phyloP scores from a whole-genome alignment of 2,113 vertebrate species.

The Paramisgurnus dabryanus region DNA sequence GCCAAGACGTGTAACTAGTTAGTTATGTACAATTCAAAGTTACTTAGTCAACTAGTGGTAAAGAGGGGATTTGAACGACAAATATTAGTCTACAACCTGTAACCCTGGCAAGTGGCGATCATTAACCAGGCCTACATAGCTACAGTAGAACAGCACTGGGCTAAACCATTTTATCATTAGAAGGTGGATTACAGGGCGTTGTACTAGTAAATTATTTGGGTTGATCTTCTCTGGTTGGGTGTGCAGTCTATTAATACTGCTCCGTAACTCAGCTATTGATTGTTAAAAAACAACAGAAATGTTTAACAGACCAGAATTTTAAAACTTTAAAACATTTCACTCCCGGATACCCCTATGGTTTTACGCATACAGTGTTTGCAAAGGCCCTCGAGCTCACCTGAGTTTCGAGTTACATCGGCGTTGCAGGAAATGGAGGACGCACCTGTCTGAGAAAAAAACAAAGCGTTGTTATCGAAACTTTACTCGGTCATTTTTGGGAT shows the following conservation, averaged over 20 bases:
- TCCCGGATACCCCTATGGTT: background rate
- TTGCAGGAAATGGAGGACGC: slow-evolving; percentile 44
- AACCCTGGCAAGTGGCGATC: background rate
- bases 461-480: background rate
- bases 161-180: slow-evolving; percentile 14
- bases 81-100: background rate
- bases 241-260: background rate
- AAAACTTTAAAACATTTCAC: background rate
- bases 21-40: no score
- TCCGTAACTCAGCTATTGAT: background rate
- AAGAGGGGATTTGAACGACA: no score
- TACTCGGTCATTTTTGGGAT: background rate
- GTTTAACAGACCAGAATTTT: background rate
- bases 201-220: background rate
- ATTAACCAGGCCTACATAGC: slow-evolving; percentile 4
- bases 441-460: slow-evolving; percentile 37
- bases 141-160: background rate
- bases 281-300: background rate
- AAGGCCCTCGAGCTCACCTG: slow-evolving; percentile 48
- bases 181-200: slow-evolving; percentile 20
- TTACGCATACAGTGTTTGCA: background rate
- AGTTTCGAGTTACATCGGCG: slow-evolving; percentile 35
- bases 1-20: no score
- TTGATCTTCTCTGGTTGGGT: background rate
- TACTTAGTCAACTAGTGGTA: no score